A percentile compares a stretch with the other conserved stretches of the same genome.
Conservation (phyloP, 1,140 invertebrate species). For the Chironomus striatipennis region DNA sequence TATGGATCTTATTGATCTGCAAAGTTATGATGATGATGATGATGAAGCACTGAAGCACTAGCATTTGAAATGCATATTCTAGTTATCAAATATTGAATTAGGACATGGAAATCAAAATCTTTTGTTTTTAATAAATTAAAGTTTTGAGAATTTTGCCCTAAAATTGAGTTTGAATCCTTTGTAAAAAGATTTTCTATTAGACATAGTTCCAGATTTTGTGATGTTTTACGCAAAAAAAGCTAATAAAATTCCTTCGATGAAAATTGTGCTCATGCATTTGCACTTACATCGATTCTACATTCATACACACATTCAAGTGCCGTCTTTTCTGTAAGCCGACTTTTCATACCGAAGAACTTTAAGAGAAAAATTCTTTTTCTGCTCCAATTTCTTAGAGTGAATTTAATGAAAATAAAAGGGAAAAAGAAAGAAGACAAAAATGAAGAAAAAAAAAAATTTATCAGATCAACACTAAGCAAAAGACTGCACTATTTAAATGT, state of each 20-base stretch:
- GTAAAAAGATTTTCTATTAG: too few relatives aligned
- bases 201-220: too few relatives aligned
- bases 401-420: too few relatives aligned
- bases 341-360: too few relatives aligned
- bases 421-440: neutral
- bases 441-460: neutral
- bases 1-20: too few relatives aligned
- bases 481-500: neutral
- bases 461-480: slow-evolving; percentile 5
- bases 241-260: neutral
- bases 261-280: neutral
- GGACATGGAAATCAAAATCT: neutral
- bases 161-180: too few relatives aligned
- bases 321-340: neutral
- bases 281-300: neutral
- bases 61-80: too few relatives aligned
- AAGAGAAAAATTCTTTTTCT: neutral
- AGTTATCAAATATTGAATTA: too few relatives aligned
- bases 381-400: neutral
- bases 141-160: too few relatives aligned
- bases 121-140: too few relatives aligned
- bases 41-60: too few relatives aligned
- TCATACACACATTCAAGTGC: neutral
- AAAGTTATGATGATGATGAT: too few relatives aligned
- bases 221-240: neutral